Evolutionary conservation across 2,888 invertebrate species (phyloP).

Genomic region (Theretra japonica): DNA sequence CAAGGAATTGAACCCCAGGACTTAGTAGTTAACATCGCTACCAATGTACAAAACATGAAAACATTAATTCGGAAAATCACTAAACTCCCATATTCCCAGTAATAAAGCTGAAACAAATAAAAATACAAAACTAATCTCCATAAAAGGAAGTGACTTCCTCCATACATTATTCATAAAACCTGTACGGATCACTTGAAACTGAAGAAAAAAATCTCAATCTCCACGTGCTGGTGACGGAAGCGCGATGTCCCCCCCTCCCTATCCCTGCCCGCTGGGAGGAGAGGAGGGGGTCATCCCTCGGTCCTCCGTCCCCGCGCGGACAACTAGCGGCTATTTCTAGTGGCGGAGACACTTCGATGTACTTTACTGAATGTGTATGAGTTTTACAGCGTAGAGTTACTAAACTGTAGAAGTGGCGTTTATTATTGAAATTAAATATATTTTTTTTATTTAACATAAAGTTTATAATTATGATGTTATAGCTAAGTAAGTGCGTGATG

Average conservation of each 20-base stretch:
- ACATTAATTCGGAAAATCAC: no score
- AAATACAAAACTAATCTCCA: not conserved
- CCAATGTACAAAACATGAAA: no score
- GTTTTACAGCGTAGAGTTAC: conserved; percentile 25
- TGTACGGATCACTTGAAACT: conserved; percentile 23
- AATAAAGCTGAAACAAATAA: not conserved
- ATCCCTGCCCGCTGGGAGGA: not conserved
- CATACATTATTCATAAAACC: conserved; percentile 30
- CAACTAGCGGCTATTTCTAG: conserved; percentile 32
- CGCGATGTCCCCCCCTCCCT: conserved; percentile 23
- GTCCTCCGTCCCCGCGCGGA: conserved; percentile 1
- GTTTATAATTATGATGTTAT: no score
- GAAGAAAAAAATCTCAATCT: conserved; percentile 30
- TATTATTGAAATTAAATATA: not conserved
- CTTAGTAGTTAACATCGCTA: no score
- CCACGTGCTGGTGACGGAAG: conserved; percentile 28
- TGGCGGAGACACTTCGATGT: conserved; percentile 32
- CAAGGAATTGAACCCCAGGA: no score
- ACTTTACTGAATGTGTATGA: conserved; percentile 30
- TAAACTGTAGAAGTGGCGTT: not conserved
- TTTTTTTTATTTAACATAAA: no score
- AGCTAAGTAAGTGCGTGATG: no score
- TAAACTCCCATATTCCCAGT: not conserved
- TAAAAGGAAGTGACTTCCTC: conserved; percentile 13
- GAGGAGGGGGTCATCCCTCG: not conserved